A percentile compares a stretch with the other conserved stretches of the same genome.
phyloP scores from a whole-genome alignment of 2,113 vertebrate species.

The Elanus axillaris region DNA sequence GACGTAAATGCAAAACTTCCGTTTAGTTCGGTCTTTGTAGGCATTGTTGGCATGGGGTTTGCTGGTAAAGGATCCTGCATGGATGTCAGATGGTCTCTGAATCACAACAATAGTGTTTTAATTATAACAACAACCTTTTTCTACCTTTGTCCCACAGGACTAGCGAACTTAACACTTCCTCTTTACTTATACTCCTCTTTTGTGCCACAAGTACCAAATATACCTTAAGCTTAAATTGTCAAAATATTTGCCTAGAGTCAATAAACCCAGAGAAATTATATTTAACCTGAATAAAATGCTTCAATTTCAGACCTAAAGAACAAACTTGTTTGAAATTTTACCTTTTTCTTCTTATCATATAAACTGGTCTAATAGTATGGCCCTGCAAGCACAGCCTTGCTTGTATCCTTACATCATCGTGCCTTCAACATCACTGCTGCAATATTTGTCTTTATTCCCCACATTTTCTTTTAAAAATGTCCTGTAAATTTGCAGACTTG shows the following conservation, averaged over 20 bases:
- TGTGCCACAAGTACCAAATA: not conserved
- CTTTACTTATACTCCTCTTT: not conserved
- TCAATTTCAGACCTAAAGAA: not conserved
- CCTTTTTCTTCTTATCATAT: not conserved
- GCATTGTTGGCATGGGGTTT: not conserved
- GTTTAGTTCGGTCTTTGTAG: not conserved
- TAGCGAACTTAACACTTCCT: not conserved
- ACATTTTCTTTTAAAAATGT: not conserved
- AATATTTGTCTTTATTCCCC: not conserved
- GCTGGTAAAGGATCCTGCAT: not conserved
- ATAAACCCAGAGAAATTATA: not conserved
- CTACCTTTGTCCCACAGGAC: not conserved
- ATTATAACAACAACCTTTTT: not conserved
- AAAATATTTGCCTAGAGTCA: not conserved
- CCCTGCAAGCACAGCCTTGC: not conserved
- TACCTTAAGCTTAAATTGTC: not conserved
- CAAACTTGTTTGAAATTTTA: not conserved
- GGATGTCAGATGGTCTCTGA: not conserved
- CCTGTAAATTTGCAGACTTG: not conserved
- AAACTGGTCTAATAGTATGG: not conserved
- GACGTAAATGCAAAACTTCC: conserved; percentile 32
- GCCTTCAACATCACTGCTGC: not conserved
- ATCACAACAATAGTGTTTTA: not conserved
- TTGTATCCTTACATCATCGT: not conserved
- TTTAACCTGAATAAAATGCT: not conserved